A percentile compares a stretch with the other conserved stretches of the same genome.
Conservation (phyloP, 2,113 vertebrate species). For the Tetraodon nigroviridis region DNA sequence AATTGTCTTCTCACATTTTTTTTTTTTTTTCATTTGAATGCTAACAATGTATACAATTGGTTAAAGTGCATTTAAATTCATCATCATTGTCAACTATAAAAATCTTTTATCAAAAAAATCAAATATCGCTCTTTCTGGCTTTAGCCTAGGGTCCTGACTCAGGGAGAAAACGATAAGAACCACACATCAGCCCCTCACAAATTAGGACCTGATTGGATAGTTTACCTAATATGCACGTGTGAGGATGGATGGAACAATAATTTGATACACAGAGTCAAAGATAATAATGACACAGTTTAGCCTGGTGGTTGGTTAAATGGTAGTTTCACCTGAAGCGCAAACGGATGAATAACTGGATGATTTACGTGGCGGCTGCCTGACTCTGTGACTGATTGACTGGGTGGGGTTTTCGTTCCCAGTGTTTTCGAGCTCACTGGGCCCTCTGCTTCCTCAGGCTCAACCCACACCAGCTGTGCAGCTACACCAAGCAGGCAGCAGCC, state of each 20-base stretch:
- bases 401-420: slow-evolving; percentile 2
- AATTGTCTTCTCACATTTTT: not conserved
- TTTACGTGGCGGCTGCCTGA: slow-evolving; percentile 9
- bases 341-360: slow-evolving; percentile 12
- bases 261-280: slow-evolving; percentile 7
- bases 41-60: too few species aligned
- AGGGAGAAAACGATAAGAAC: not conserved
- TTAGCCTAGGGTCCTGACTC: not conserved
- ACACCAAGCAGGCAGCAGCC: slow-evolving; percentile 39
- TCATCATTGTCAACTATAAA: too few species aligned
- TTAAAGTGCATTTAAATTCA: too few species aligned
- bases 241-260: slow-evolving; percentile 22
- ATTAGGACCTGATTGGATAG: slow-evolving; percentile 24
- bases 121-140: not conserved
- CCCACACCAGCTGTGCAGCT: slow-evolving; percentile 47
- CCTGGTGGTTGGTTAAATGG: not conserved
- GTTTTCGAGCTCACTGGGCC: slow-evolving; percentile 15
- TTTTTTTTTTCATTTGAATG: too few species aligned
- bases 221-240: slow-evolving; percentile 20
- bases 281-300: not conserved
- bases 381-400: slow-evolving; percentile 44
- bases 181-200: slow-evolving; percentile 12
- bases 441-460: slow-evolving; percentile 41
- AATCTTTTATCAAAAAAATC: not conserved
- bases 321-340: slow-evolving; percentile 5